Evolutionary conservation across 2,888 invertebrate genomes (phyloP).

Genomic region (Drosophila nr. fundita): DNA sequence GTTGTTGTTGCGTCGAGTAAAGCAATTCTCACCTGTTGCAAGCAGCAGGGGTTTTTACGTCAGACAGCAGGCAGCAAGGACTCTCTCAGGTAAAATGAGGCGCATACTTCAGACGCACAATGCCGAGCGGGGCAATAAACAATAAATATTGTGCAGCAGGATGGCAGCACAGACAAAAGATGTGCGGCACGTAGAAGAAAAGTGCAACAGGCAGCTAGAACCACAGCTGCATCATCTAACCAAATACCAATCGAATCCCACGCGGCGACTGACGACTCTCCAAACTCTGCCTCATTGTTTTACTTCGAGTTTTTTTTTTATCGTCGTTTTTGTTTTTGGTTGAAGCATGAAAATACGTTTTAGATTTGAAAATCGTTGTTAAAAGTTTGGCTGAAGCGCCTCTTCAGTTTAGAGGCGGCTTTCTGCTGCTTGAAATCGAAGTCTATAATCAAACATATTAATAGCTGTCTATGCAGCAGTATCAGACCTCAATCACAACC

Average conservation of each 20-base stretch:
- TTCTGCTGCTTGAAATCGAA: conserved; percentile 57
- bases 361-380: conserved; percentile 70
- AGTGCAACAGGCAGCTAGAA: conserved; percentile 38
- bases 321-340: conserved; percentile 3
- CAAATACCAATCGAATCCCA: conserved; percentile 52
- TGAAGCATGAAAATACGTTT: conserved; percentile 73
- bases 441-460: conserved; percentile 78
- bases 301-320: conserved; percentile 2
- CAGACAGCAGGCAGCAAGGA: conserved; percentile 49
- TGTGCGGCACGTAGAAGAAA: conserved; percentile 42
- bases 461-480: conserved; percentile 62
- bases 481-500: conserved; percentile 69
- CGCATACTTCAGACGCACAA: conserved; percentile 56
- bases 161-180: conserved; percentile 43
- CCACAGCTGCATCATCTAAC: conserved; percentile 39
- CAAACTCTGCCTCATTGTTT: conserved; percentile 43
- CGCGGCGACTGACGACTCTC: conserved; percentile 53
- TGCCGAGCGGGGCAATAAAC: conserved; percentile 49
- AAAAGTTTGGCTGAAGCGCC: conserved; percentile 34
- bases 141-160: conserved; percentile 43
- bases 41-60: conserved; percentile 70
- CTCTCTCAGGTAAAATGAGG: conserved; percentile 58
- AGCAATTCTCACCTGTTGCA: conserved; percentile 68
- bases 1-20: conserved; percentile 15
- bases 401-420: conserved; percentile 10